Base-by-base conservation (phyloP, 2,888 invertebrate species). In the Lycia hirtaria region DNA sequence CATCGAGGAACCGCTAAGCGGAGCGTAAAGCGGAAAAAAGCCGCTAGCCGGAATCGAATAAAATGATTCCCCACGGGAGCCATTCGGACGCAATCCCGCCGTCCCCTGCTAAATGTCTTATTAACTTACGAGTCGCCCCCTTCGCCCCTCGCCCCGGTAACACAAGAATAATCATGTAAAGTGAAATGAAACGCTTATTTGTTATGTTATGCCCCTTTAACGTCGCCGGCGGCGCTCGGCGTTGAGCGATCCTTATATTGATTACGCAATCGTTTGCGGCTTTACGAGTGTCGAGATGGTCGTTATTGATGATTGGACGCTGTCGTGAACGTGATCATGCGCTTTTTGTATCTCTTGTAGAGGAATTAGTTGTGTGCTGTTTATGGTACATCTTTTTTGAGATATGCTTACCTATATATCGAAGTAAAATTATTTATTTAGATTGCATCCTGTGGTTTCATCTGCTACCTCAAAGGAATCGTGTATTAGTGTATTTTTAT, bases 61-160 rank as follows among this genome's bases (percentile, higher is more conserved):
- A 94, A 94, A 94, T 94, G 94, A 94, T 94, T 94, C 94, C 94
- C 94, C 94, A 77, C 85, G 94, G 93, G 94, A 93, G 93, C 93
- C 93, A 94, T 94, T 94, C 93, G 93, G 93, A 93, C 93, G 92
- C 93, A 93, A 91, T 91, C 90, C 91, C 88, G 91, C 92, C 88
- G 88, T 87, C 90, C 88, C 90, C 87, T 84, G 90, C 92, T 91
- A 90, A 90, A 92, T 91, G 90, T 91, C 91, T 91, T 92, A 90
- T 91, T 90, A 92, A 91, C 91, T 91, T 91, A 90, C 85, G 87
- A 85, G 84, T 85, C 82, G 60, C 78, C 83, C 78, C 76, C 84
- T n/a, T 69, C 69, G 65, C 71, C 75, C 75, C 78, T 67, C 78
- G 73, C 74, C 73, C 75, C 77, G 70, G 78, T 81, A 81, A 88